Evolutionary conservation across 2,888 invertebrate species (phyloP), one percentile per base, ranked within the genome.

Genomic region (Ornithoptera priamus): DNA sequence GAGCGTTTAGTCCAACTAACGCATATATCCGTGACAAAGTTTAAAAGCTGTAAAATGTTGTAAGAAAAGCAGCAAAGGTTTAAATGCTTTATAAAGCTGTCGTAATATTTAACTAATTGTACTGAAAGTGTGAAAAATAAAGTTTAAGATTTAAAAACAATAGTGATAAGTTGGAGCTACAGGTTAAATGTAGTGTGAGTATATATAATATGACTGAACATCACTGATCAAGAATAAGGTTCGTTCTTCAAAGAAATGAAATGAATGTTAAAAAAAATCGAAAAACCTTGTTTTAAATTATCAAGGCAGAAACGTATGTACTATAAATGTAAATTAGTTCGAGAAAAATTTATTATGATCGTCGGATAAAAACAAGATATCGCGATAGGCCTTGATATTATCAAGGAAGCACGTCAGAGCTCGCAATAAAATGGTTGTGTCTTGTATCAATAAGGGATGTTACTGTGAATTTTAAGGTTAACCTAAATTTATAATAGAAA

Each of bases 351-450:
- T 20, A 22, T 59, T 46, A 36, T 22, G 42, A 61, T 39, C 56
- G 53, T 56, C 18, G 56, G 20, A 65, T 22, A 61, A 50, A 69
- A 65, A 58, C 69, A 62, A 61, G 62, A 39, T 62, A 46, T 46
- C 46, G 57, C 58, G 76, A 77, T 85, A 89, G 87, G 83, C 88
- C 84, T 80, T 72, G 70, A 83, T 86, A 88, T 85, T 82, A 83
- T 79, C 79, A 76, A 78, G 68, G 57, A 81, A 84, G 83, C 89
- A 90, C 89, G 89, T 86, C 78, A 84, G 77, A 65, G 70, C 78
- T 80, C 81, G 81, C 80, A 76, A 78, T 77, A 76, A 79, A 82
- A 82, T 76, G 78, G 73, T 76, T 76, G 73, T 61, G 68, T n/a
- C 24, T 64, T 60, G 39, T 46, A n/a, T 68, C 65, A 65, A 67